Percentiles rank a stretch among this genome's conserved stretches.
Evolutionary conservation across 2,797 vertebrate genomes (phyloP).

Genomic region (Thamnophis elegans): DNA sequence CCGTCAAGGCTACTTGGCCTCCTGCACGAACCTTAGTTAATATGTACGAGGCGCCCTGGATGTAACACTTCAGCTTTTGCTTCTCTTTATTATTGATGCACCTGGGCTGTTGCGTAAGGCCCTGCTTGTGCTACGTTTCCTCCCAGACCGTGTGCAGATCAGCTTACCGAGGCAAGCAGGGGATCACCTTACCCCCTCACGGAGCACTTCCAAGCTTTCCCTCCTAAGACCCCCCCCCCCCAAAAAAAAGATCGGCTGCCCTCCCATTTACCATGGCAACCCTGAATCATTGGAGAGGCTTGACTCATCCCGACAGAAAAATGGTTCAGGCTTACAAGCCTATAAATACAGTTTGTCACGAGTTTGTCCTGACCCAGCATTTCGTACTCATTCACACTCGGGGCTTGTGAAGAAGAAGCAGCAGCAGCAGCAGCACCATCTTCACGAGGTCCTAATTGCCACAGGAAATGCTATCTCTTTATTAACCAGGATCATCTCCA

Average conservation of each 20-base stretch:
- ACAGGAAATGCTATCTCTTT: background rate
- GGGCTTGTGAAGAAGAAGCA: fast-evolving
- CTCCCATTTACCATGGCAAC: conserved; percentile 2
- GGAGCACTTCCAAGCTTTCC: conserved; percentile 36
- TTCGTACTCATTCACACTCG: background rate
- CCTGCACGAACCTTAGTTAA: conserved; percentile 37
- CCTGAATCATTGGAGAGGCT: background rate
- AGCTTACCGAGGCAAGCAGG: conserved; percentile 50
- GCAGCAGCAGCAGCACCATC: background rate
- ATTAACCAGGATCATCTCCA: background rate
- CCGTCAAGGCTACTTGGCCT: conserved; percentile 28
- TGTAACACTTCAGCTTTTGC: conserved; percentile 34
- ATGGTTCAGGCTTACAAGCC: conserved; percentile 53
- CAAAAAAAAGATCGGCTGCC: background rate
- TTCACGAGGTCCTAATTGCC: background rate
- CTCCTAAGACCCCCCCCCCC: background rate
- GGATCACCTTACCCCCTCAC: conserved; percentile 45
- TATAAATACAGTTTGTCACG: background rate
- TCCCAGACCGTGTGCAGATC: conserved; percentile 50
- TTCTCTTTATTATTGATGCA: conserved; percentile 54
- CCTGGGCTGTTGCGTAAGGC: conserved; percentile 31
- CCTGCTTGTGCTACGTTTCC: conserved; percentile 26
- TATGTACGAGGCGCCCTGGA: conserved; percentile 30
- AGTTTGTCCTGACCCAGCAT: background rate
- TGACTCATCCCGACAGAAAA: conserved; percentile 27